These are phyloP conservation scores for Drosophila carrolli DNA, from an alignment of 1,140 invertebrate genomes.

Conservation along the genomic window DNA sequence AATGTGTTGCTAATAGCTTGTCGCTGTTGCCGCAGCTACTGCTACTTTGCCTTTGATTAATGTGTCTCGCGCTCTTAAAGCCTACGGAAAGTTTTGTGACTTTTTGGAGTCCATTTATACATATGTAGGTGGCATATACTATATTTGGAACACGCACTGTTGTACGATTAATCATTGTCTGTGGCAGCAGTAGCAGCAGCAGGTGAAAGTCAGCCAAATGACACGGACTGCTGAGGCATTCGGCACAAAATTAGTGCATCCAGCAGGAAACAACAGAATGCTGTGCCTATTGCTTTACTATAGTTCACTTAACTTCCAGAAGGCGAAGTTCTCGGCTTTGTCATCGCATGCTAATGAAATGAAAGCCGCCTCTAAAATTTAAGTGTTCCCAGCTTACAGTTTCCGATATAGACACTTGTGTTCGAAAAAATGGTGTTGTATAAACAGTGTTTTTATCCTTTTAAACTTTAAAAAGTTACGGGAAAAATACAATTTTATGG, in stretches of 20 bases:
- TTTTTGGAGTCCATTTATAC: conserved; percentile 60
- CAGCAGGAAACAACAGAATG: background rate
- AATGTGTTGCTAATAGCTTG: conserved; percentile 82
- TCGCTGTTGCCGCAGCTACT: conserved; percentile 56
- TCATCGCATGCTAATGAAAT: conserved; percentile 45
- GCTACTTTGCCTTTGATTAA: conserved; percentile 69
- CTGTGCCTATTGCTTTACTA: conserved; percentile 2
- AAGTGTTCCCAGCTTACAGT: conserved; percentile 15
- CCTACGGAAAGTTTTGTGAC: conserved; percentile 62
- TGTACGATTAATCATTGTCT: conserved; percentile 69
- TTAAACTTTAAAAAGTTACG: too few species aligned
- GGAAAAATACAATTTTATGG: too few species aligned
- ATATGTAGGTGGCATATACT: conserved; percentile 3
- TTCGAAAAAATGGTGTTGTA: background rate
- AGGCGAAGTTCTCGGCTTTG: conserved; percentile 9
- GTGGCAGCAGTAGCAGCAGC: conserved; percentile 31
- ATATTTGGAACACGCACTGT: conserved; percentile 39
- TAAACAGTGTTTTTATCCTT: too few species aligned
- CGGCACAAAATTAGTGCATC: conserved; percentile 22
- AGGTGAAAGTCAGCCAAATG: conserved; percentile 58
- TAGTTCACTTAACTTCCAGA: background rate
- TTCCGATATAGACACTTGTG: background rate
- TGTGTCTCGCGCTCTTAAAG: conserved; percentile 57
- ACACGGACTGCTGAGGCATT: conserved; percentile 1
- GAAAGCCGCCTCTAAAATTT: conserved; percentile 44